Evolutionary conservation across 2,888 invertebrate species (phyloP), one percentile per base, ranked within the genome.

Genomic region (Hyposoter dolosus): DNA sequence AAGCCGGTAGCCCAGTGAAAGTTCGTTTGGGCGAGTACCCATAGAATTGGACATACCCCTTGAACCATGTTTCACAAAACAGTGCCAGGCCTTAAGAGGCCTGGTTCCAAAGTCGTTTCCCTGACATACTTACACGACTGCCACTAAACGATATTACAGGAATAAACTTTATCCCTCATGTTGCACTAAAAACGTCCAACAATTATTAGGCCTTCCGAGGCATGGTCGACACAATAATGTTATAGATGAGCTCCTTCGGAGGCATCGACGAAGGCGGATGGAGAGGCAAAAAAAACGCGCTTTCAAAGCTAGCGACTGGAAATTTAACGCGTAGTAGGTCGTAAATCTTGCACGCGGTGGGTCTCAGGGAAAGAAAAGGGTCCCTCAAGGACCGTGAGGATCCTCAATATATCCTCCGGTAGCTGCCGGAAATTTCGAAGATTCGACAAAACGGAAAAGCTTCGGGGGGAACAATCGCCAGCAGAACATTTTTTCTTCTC

Each of bases 291-390:
- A 50, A 50, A 72, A 80, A 83, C 50, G 83, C 43, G n/a, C 80
- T 80, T 60, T 83, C 53, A 68, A 60, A 83, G 65, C 50, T 56
- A 56, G 76, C 76, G 83, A 76, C 83, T 85, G 47, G 50, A 83
- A 80, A 71, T 85, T 85, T 72, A 83, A 83, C 63, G 75, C 47
- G 71, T 85, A 85, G 83, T 85, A 72, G 85, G 83, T 80, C 86
- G 82, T 87, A 87, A 87, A 87, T 86, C 79, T 84, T 76, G 28
- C n/a, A 72, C 53, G 43, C 85, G 78, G 74, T 78, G 68, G 68
- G 68, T 75, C 74, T 74, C 47, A 28, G n/a, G 47, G n/a, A 45
- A 15, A 43, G 47, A 69, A 69, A 79, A 66, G n/a, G 71, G 45
- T 47, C 72, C 50, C 65, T 47, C n/a, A 50, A 68, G 71, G 66